Evolutionary conservation across 2,113 vertebrate genomes (phyloP).

Genomic region (Vanacampus margaritifer): DNA sequence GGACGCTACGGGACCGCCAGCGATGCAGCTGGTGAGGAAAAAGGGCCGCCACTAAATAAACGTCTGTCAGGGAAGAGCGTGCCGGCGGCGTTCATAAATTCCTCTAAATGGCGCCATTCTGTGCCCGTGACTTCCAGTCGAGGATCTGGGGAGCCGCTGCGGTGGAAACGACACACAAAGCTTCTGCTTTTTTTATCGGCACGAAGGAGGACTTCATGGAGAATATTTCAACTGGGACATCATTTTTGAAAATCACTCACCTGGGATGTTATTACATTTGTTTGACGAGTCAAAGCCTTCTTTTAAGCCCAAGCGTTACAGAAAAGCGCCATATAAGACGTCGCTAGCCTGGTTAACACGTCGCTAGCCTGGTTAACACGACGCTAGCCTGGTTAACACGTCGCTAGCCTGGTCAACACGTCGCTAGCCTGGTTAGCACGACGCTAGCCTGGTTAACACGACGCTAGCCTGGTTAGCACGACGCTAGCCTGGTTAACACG

Average conservation of each 20-base stretch:
- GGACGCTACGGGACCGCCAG: background rate
- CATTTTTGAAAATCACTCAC: background rate
- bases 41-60: background rate
- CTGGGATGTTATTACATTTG: too few relatives aligned
- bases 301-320: too few relatives aligned
- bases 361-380: too few relatives aligned
- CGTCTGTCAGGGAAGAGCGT: background rate
- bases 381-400: too few relatives aligned
- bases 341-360: too few relatives aligned
- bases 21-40: background rate
- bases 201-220: background rate
- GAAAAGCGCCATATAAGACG: too few relatives aligned
- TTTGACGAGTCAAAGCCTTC: too few relatives aligned
- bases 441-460: too few relatives aligned
- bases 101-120: background rate
- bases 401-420: too few relatives aligned
- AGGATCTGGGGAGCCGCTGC: background rate
- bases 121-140: background rate
- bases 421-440: too few relatives aligned
- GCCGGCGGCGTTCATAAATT: background rate
- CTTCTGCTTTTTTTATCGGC: background rate
- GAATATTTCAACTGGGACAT: background rate
- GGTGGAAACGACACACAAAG: background rate
- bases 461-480: too few relatives aligned
- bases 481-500: too few relatives aligned